Evolutionary conservation across 2,888 invertebrate species (phyloP).

Genomic region (Conus canariensis): DNA sequence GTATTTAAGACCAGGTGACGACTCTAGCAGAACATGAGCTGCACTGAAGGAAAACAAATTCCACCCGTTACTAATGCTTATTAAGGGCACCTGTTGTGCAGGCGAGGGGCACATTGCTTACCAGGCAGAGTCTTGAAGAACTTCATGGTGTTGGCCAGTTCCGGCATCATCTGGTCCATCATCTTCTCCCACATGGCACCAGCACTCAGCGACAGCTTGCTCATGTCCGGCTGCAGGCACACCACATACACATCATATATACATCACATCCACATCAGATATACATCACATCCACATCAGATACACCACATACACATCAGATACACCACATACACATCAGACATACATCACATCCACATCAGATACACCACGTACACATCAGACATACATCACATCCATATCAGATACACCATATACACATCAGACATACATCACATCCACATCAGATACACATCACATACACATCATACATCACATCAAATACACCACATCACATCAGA

Average conservation of each 20-base stretch:
- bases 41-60: no score
- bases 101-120: conserved; percentile 42
- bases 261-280: not conserved
- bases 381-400: no score
- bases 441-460: not conserved
- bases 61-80: no score
- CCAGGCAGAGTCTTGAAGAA: conserved; percentile 77
- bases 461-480: not conserved
- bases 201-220: conserved; percentile 61
- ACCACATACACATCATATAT: not conserved
- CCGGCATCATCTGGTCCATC: conserved; percentile 73
- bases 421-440: not conserved
- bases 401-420: not conserved
- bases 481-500: no score
- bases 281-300: not conserved
- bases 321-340: not conserved
- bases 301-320: no score
- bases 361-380: not conserved
- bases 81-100: no score
- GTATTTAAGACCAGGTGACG: no score
- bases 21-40: no score
- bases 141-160: conserved; percentile 75
- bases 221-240: conserved; percentile 63
- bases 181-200: conserved; percentile 70
- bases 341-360: not conserved